phyloP scores from a whole-genome alignment of 1,140 invertebrate genomes.

The Anoplophora glabripennis region DNA sequence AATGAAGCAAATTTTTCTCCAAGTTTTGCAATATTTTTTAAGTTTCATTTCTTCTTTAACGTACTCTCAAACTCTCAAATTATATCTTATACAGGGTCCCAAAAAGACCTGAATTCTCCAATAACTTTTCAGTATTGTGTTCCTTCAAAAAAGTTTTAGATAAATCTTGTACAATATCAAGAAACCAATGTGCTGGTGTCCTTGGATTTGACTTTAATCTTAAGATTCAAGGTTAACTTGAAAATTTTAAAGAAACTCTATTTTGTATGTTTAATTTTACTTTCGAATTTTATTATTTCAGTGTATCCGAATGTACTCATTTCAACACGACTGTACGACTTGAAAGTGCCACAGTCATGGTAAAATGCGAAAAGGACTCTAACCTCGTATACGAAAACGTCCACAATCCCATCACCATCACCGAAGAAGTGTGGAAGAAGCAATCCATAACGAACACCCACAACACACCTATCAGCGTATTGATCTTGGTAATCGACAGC shows the following conservation, averaged over 20 bases:
- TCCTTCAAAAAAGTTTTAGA: no score
- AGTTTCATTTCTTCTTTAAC: no score
- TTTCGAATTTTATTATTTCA: slow-evolving; percentile 22
- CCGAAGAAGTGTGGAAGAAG: slow-evolving; percentile 34
- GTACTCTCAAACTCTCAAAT: no score
- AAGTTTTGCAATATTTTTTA: no score
- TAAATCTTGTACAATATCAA: no score
- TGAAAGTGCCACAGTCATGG: slow-evolving; percentile 49
- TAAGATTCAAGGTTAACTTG: neutral
- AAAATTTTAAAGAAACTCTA: neutral
- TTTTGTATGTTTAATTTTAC: neutral
- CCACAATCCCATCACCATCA: slow-evolving; percentile 49
- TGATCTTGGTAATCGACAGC: slow-evolving; percentile 78
- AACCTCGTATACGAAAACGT: slow-evolving; percentile 53
- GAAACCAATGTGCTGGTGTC: no score
- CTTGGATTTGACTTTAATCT: no score
- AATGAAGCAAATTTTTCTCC: no score
- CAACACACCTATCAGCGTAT: slow-evolving; percentile 57
- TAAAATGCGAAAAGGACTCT: slow-evolving; percentile 46
- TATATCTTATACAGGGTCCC: no score
- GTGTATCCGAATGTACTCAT: slow-evolving; percentile 46
- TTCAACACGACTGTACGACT: slow-evolving; percentile 47
- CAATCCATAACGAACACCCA: neutral
- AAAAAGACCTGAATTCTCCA: no score
- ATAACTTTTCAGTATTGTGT: no score